phyloP scores from a whole-genome alignment of 2,888 invertebrate species.

The Calephelis perditalis region DNA sequence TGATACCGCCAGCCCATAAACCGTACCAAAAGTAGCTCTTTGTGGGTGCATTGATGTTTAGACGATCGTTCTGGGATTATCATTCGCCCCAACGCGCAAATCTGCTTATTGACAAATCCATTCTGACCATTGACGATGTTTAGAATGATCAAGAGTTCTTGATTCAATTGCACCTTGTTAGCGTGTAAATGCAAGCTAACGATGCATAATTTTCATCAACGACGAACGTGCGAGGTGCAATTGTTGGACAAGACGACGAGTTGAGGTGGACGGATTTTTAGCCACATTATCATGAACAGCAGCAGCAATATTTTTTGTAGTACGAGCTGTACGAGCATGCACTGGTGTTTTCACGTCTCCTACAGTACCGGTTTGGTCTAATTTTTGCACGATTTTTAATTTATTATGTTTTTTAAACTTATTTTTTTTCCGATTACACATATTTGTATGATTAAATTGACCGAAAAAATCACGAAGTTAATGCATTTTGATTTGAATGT shows the following conservation, averaged over 20 bases:
- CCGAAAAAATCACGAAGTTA: constrained; percentile 24
- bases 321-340: constrained; percentile 22
- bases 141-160: too few relatives aligned
- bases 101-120: too few relatives aligned
- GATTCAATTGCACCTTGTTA: too few relatives aligned
- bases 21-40: constrained; percentile 13
- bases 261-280: constrained; percentile 24
- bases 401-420: too few relatives aligned
- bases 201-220: too few relatives aligned
- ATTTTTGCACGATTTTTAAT: constrained; percentile 11
- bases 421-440: constrained; percentile 15
- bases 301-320: constrained; percentile 22
- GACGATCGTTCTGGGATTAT: neutral
- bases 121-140: too few relatives aligned
- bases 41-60: constrained; percentile 9
- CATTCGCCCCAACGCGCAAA: too few relatives aligned
- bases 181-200: too few relatives aligned
- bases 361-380: constrained; percentile 1
- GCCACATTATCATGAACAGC: constrained; percentile 23
- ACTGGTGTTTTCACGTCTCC: constrained; percentile 20
- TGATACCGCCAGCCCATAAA: constrained; percentile 1
- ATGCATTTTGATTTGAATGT: constrained; percentile 27
- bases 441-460: constrained; percentile 22
- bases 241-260: constrained; percentile 19
- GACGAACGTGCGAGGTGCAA: neutral